Conservation (phyloP, 2,888 invertebrate species). For the Schrankia costaestrigalis region DNA sequence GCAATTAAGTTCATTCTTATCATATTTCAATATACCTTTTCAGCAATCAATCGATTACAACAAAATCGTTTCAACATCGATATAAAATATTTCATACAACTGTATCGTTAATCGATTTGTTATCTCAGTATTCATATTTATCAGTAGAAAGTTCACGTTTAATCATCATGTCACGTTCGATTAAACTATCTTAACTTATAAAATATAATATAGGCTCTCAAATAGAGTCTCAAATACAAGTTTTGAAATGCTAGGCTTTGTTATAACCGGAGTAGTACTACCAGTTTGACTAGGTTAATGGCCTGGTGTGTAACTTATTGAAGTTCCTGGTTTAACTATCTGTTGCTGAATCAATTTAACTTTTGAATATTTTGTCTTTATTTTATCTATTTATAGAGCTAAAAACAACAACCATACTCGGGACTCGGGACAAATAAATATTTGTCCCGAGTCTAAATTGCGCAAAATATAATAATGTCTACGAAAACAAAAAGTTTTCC, state of each 20-base stretch:
- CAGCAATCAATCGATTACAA: constrained; percentile 34
- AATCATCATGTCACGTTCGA: constrained; percentile 29
- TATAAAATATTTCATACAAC: constrained; percentile 33
- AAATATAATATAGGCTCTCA: constrained; percentile 14
- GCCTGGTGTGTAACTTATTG: constrained; percentile 30
- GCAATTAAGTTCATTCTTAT: no score
- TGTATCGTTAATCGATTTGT: constrained; percentile 30
- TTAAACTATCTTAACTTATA: constrained; percentile 23
- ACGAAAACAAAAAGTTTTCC: not conserved
- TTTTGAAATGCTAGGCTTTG: constrained; percentile 31
- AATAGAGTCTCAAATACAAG: constrained; percentile 20
- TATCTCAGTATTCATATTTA: no score
- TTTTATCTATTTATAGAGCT: no score
- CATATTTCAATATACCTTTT: constrained; percentile 25
- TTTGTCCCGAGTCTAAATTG: not conserved
- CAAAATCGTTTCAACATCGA: constrained; percentile 39
- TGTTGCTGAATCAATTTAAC: constrained; percentile 4
- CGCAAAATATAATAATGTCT: not conserved
- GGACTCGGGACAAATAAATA: no score
- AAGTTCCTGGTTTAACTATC: constrained; percentile 42
- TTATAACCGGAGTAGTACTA: constrained; percentile 34
- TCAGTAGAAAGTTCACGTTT: constrained; percentile 37
- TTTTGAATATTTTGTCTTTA: no score
- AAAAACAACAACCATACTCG: no score
- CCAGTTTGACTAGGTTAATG: constrained; percentile 32